A percentile compares a stretch with the other conserved stretches of the same genome.
Evolutionary conservation across 2,797 vertebrate species (phyloP).

Genomic region (Oreonectes daqikongensis): DNA sequence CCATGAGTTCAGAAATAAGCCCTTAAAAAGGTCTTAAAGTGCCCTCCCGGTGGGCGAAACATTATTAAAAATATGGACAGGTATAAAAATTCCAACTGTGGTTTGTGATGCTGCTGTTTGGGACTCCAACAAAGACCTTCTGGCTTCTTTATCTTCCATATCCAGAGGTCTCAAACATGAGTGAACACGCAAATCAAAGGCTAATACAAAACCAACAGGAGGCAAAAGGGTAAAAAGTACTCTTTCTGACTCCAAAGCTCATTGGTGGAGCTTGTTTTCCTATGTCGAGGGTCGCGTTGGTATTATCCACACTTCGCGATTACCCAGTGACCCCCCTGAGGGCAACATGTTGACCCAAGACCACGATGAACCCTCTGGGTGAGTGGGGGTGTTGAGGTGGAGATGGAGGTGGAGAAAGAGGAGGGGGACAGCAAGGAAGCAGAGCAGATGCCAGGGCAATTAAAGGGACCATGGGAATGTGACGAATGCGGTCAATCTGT

Average conservation of each 20-base stretch:
- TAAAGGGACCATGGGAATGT: slow-evolving; percentile 79
- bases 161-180: slow-evolving; percentile 74
- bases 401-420: slow-evolving; percentile 47
- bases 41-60: slow-evolving; percentile 33
- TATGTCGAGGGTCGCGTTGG: slow-evolving; percentile 62
- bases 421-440: slow-evolving; percentile 71
- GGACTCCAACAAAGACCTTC: slow-evolving; percentile 52
- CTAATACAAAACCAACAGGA: slow-evolving; percentile 64
- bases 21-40: slow-evolving; percentile 41
- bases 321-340: slow-evolving; percentile 69
- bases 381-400: slow-evolving; percentile 44
- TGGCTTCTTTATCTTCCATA: slow-evolving; percentile 64
- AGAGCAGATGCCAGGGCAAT: slow-evolving; percentile 82
- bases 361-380: slow-evolving; percentile 62
- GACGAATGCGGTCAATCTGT: slow-evolving; percentile 83
- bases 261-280: slow-evolving; percentile 62
- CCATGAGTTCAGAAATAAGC: slow-evolving; percentile 3
- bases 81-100: neutral
- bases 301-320: slow-evolving; percentile 72
- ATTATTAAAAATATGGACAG: slow-evolving; percentile 26
- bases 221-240: slow-evolving; percentile 66
- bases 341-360: slow-evolving; percentile 71
- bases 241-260: slow-evolving; percentile 52
- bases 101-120: slow-evolving; percentile 18
- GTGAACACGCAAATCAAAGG: slow-evolving; percentile 73